Conservation (phyloP, 1,140 invertebrate species). For the Hycleus cichorii region DNA sequence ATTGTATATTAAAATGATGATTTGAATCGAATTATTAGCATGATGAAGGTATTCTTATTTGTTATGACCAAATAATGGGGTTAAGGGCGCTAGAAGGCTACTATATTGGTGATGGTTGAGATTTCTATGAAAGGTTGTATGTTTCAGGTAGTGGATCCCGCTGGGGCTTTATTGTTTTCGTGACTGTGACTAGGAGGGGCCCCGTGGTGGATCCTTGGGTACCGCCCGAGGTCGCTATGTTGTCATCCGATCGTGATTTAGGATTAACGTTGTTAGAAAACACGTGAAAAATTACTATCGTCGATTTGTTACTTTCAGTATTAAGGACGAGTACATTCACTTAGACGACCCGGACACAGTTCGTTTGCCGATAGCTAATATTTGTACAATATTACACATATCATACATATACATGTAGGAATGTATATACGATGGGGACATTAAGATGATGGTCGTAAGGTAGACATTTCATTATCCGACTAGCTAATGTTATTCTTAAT, state of each 20-base stretch:
- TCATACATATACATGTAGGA: no score
- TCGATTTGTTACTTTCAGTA: conserved; percentile 14
- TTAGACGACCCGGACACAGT: conserved; percentile 7
- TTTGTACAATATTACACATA: no score
- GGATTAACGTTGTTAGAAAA: conserved; percentile 8
- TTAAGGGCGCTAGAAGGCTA: no score
- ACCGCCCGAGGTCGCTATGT: conserved; percentile 2
- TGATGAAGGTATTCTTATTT: no score
- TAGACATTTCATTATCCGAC: conserved; percentile 17
- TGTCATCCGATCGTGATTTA: conserved; percentile 11
- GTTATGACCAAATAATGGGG: no score
- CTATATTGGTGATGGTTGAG: no score
- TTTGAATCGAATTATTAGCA: no score
- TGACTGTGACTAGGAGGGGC: conserved; percentile 1
- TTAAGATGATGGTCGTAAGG: conserved; percentile 12
- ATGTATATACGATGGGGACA: neutral
- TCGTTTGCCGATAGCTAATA: no score
- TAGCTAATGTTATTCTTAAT: conserved; percentile 27
- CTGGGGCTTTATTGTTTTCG: no score
- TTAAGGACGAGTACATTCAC: conserved; percentile 14
- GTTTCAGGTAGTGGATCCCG: no score
- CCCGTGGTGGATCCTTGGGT: conserved; percentile 10
- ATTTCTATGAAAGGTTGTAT: no score
- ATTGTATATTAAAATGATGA: no score
- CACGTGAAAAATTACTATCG: conserved; percentile 6